Evolutionary conservation across 2,797 vertebrate species (phyloP).

Genomic region (Sitta carolinensis): DNA sequence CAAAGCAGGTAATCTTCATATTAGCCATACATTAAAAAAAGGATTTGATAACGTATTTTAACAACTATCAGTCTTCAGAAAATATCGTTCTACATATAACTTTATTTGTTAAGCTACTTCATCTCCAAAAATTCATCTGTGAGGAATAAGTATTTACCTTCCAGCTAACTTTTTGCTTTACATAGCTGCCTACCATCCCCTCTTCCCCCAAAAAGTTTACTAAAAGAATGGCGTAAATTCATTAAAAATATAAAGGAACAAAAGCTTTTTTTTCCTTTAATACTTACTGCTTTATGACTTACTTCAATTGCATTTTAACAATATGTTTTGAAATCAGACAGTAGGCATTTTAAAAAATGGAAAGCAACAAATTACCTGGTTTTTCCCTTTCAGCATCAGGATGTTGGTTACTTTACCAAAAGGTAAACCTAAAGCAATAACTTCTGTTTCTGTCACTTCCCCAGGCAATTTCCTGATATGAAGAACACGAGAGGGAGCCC

Average conservation of each 20-base stretch:
- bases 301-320: neutral
- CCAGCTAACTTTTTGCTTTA: neutral
- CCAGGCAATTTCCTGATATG: constrained; percentile 97
- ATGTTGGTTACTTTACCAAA: constrained; percentile 99
- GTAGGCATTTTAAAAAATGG: neutral
- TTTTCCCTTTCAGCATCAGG: constrained; percentile 97
- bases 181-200: accelerated
- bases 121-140: neutral
- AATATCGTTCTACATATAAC: neutral
- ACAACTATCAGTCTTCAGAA: neutral
- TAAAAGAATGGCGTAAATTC: neutral
- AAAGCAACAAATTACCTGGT: constrained; percentile 83
- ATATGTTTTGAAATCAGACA: neutral
- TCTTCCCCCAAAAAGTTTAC: neutral
- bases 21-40: neutral
- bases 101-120: neutral
- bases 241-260: neutral
- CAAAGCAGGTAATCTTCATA: neutral
- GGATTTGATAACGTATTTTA: neutral
- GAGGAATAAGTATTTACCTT: neutral
- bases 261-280: neutral
- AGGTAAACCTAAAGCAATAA: constrained; percentile 94
- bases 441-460: constrained; percentile 95
- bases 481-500: constrained; percentile 92
- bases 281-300: neutral